phyloP scores from a whole-genome alignment of 2,113 vertebrate genomes.

The Trichechus manatus region DNA sequence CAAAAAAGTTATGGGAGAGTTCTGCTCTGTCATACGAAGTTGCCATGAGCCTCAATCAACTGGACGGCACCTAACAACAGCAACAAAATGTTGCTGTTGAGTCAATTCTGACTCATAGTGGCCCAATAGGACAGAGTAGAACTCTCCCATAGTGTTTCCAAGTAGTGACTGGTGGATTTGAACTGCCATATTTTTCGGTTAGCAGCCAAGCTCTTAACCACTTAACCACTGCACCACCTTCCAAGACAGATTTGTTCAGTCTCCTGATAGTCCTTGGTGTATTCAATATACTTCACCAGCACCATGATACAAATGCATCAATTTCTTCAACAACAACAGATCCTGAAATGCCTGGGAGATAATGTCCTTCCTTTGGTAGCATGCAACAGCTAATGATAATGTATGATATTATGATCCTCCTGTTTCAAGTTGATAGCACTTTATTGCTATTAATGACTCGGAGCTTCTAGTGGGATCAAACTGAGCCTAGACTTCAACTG shows the following conservation, averaged over 20 bases:
- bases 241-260: no score
- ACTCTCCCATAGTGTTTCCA: no score
- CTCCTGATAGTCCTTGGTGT: no score
- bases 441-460: not conserved
- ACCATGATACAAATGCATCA: no score
- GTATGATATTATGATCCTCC: not conserved
- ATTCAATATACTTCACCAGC: no score
- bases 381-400: not conserved
- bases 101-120: no score
- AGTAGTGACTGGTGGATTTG: no score
- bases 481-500: not conserved
- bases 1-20: not conserved
- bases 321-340: not conserved
- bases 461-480: not conserved
- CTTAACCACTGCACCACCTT: no score
- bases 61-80: not conserved
- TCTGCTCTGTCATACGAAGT: not conserved
- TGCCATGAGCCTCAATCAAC: not conserved
- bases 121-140: no score
- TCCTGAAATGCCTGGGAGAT: not conserved
- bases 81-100: no score
- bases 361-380: not conserved
- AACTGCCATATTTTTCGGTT: no score
- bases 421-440: not conserved
- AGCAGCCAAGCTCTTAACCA: no score